Percentiles rank a stretch among this genome's conserved stretches.
Evolutionary conservation across 2,888 invertebrate species (phyloP).

Genomic region (Erynnis tages): DNA sequence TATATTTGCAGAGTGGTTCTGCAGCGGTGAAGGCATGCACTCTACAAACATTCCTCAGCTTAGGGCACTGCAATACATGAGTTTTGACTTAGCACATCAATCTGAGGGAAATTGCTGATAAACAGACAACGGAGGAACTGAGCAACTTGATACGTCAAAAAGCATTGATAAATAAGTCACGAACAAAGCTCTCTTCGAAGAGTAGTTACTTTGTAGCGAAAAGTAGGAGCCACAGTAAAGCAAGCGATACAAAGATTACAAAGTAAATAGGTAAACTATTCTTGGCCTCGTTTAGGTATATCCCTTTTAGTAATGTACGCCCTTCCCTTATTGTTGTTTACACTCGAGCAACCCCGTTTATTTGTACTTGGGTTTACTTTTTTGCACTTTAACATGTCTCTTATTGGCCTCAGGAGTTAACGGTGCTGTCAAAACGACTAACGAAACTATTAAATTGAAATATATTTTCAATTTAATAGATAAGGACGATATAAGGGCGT

Average conservation of each 20-base stretch:
- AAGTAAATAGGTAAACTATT: constrained; percentile 16
- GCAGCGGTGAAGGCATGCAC: constrained; percentile 60
- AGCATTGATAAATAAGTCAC: constrained; percentile 11
- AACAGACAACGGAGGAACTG: constrained; percentile 13
- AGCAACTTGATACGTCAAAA: constrained; percentile 17
- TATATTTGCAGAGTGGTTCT: constrained; percentile 58
- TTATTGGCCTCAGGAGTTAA: neutral
- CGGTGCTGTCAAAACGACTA: too few species aligned
- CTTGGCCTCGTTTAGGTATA: constrained; percentile 25
- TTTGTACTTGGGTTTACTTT: neutral
- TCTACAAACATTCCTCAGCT: constrained; percentile 49
- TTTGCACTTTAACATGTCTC: neutral
- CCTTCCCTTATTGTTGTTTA: constrained; percentile 4
- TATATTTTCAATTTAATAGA: too few species aligned
- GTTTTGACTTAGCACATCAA: constrained; percentile 51
- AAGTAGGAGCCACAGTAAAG: neutral
- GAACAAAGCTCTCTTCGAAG: constrained; percentile 1
- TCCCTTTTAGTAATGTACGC: neutral
- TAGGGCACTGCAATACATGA: constrained; percentile 45
- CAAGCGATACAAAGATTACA: constrained; percentile 11
- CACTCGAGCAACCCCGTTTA: neutral
- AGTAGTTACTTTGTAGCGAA: constrained; percentile 8
- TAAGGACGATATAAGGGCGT: too few species aligned
- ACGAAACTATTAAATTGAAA: too few species aligned
- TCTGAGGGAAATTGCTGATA: constrained; percentile 25